Conservation (phyloP, 2,888 invertebrate genomes). For the Heteromurus nitidus region DNA sequence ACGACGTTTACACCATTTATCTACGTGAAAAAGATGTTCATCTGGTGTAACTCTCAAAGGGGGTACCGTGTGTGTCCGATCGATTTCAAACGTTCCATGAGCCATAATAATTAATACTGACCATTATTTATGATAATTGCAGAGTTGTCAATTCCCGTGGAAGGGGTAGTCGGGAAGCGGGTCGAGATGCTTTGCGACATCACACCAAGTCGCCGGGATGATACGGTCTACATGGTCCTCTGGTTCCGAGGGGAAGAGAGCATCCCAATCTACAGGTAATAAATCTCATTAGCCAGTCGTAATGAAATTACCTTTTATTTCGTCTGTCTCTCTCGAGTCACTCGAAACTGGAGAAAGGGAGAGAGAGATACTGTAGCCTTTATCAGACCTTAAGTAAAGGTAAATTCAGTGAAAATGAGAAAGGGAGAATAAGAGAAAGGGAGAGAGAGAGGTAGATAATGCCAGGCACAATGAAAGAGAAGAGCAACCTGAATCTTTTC, state of each 20-base stretch:
- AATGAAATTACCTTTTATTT: constrained; percentile 65
- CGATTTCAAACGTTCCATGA: constrained; percentile 15
- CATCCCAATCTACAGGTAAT: constrained; percentile 74
- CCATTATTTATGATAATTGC: constrained; percentile 65
- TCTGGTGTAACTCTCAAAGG: no score
- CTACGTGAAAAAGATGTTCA: no score
- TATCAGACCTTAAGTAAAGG: no score
- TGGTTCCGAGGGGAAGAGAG: constrained; percentile 80
- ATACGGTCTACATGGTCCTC: constrained; percentile 90
- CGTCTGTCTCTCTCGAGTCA: constrained; percentile 22
- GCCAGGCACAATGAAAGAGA: neutral
- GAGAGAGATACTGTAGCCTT: no score
- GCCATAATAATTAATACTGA: constrained; percentile 60
- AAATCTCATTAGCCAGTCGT: constrained; percentile 63
- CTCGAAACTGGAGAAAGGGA: constrained; percentile 6
- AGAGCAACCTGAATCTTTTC: neutral
- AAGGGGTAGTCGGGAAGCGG: constrained; percentile 87
- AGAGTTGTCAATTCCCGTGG: constrained; percentile 77
- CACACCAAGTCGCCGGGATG: constrained; percentile 84
- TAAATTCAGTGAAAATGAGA: constrained; percentile 10
- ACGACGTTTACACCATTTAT: no score
- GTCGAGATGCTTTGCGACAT: constrained; percentile 92
- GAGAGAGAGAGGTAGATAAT: neutral
- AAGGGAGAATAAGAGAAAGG: neutral
- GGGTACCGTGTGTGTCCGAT: no score